Conservation (phyloP, 1,140 invertebrate genomes). For the Magallana gigas region DNA sequence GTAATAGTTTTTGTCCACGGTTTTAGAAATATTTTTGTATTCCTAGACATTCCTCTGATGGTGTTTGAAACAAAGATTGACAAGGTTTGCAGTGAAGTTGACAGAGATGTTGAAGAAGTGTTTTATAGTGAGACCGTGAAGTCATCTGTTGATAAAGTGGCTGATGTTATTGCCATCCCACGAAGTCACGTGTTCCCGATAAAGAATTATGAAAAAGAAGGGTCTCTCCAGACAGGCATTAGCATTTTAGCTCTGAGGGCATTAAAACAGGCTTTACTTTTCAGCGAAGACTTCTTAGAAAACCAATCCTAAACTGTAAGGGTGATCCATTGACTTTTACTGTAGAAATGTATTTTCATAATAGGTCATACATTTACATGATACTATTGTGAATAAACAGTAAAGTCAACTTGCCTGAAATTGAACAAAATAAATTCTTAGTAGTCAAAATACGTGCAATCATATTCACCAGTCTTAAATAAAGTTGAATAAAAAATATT, state of each 20-base stretch:
- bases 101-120: slow-evolving; percentile 43
- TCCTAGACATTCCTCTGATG: slow-evolving; percentile 43
- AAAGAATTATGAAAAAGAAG: slow-evolving; percentile 59
- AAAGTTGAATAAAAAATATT: no score
- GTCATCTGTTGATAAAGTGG: slow-evolving; percentile 48
- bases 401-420: no score
- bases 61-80: slow-evolving; percentile 56
- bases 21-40: not conserved
- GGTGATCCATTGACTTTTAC: no score
- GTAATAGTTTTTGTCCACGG: no score
- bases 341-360: no score
- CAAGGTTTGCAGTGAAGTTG: slow-evolving; percentile 45
- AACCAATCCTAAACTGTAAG: not conserved
- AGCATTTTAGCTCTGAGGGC: slow-evolving; percentile 49
- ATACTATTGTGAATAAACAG: no score
- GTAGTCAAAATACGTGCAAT: no score
- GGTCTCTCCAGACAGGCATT: slow-evolving; percentile 47
- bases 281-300: slow-evolving; percentile 57
- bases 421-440: no score
- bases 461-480: no score
- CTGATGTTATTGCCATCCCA: slow-evolving; percentile 55
- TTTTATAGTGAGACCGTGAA: slow-evolving; percentile 45
- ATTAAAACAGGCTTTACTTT: slow-evolving; percentile 53
- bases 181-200: slow-evolving; percentile 54
- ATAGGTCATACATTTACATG: no score